Conservation (phyloP, 2,797 vertebrate species). For the Trichosurus vulpecula region DNA sequence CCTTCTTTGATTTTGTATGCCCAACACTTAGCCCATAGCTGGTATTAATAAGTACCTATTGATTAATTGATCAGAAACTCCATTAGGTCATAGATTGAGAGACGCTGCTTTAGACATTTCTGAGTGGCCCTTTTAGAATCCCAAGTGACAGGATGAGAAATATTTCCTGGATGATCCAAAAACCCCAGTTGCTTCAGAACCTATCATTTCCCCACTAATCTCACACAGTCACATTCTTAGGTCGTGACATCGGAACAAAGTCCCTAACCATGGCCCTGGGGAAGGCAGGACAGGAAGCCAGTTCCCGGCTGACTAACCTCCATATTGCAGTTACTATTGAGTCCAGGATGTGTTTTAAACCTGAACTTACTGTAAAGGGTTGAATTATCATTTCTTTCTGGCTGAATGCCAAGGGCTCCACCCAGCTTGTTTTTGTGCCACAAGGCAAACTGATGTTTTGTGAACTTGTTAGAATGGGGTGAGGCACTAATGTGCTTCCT, state of each 20-base stretch:
- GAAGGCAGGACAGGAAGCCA: not conserved
- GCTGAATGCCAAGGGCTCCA: not conserved
- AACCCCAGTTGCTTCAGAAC: constrained; percentile 4
- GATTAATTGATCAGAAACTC: not conserved
- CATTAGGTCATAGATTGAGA: not conserved
- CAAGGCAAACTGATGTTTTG: not conserved
- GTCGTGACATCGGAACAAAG: not conserved
- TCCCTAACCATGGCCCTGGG: not conserved
- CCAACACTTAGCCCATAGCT: not conserved
- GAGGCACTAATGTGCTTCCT: not conserved
- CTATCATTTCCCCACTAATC: not conserved
- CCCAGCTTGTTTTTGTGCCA: not conserved
- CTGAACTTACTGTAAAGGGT: not conserved
- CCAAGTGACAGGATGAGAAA: not conserved
- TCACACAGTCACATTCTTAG: not conserved
- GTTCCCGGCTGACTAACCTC: not conserved
- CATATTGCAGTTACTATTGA: not conserved
- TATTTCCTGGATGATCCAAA: not conserved
- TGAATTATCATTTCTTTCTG: not conserved
- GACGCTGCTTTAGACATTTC: not conserved
- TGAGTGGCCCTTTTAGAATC: not conserved
- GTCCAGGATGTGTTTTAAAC: not conserved
- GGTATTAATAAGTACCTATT: not conserved
- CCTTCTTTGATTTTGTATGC: not conserved
- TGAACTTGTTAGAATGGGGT: not conserved